Conservation (phyloP, 2,888 invertebrate species). For the Nephrotoma guestfalica region DNA sequence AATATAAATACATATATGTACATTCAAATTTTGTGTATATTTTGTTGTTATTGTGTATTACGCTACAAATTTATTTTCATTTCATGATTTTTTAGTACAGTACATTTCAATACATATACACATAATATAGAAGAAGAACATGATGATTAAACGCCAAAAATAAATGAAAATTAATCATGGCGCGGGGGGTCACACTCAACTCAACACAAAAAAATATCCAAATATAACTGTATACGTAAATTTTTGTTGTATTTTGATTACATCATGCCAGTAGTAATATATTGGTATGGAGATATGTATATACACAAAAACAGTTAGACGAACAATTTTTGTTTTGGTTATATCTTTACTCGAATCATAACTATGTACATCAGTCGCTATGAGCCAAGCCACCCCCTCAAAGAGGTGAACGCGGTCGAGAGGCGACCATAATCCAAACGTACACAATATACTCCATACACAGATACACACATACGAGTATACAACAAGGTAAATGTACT, state of each 20-base stretch:
- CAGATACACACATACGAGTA: not conserved
- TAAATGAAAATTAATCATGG: not conserved
- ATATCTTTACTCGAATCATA: not conserved
- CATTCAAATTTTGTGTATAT: not conserved
- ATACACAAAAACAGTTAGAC: not conserved
- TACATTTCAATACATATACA: not conserved
- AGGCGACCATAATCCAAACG: not conserved
- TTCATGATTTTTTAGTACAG: not conserved
- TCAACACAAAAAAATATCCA: not conserved
- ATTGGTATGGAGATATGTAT: not conserved
- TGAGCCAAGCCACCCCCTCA: not conserved
- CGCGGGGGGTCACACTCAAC: not conserved
- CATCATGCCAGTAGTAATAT: not conserved
- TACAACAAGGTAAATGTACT: not conserved
- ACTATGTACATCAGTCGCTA: not conserved
- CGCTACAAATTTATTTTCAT: not conserved
- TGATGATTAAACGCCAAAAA: not conserved
- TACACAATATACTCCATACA: not conserved
- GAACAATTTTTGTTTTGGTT: not conserved
- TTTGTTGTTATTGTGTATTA: not conserved
- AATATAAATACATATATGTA: not conserved
- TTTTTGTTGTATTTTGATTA: not conserved
- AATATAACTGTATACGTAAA: not conserved
- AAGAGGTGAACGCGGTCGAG: not conserved
- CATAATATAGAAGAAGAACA: not conserved